Base-by-base conservation (phyloP, 2,888 invertebrate species). In the Leuctra nigra region DNA sequence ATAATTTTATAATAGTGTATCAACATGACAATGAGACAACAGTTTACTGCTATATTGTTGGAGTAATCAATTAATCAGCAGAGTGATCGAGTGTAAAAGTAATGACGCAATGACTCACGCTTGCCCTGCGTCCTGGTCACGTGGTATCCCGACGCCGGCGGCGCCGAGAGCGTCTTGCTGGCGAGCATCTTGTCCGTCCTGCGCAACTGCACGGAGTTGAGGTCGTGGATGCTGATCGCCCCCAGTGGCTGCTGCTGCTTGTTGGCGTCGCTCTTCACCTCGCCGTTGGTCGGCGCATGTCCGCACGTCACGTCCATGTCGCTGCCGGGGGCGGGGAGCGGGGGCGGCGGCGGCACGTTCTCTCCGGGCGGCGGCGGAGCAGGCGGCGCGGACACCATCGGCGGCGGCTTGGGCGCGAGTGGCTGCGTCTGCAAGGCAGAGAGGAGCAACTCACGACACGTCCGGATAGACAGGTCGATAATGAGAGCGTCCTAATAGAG, bases 201-300 rank as follows among this genome's bases (percentile, higher is more conserved):
- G 47, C 90, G 79, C 61, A 88, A 71, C 71, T 87, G 86, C 0
- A 93, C 91, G 60, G 91, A 87, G 64, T 88, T 86, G 25, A 93
- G 78, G 67, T 93, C 91, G 62, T 91, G 90, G 67, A 86, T 87
- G 69, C 90, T 91, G 70, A 92, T 92, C 54, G 89, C 85, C 0
- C 89, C 87, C n/a, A 91, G 73, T 0, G 91, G 91, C 68, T 91
- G 91, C 61, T 79, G 79, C 54, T 76, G 77, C 62, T 80, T 81
- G 50, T 33, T 33, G 33, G 14, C 18, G n/a, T n/a, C 29, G 25
- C 4, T 16, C 16, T n/a, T 16, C 11, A 14, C 29, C 33, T 48
- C 48, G 2, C 48, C 48, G 16, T 14, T 25, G 16, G 48, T 13
- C 18, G 50, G 11, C 2, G 60, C 58, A 53, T 56, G 58, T 22